Evolutionary conservation across 2,888 invertebrate species (phyloP), one percentile per base, ranked within the genome.

Genomic region (Temnothorax unifasciatus): DNA sequence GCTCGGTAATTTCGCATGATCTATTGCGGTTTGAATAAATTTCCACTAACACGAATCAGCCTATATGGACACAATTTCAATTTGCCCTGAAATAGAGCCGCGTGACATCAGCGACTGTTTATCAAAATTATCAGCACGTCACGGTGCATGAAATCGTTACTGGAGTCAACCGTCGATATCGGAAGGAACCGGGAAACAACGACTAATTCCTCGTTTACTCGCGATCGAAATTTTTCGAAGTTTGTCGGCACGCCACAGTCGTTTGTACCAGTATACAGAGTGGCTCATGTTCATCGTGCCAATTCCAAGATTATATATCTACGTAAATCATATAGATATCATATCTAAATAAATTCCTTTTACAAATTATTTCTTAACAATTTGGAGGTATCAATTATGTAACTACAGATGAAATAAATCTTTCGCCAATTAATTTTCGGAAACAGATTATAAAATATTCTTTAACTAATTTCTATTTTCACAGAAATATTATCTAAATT

Each of bases 231-330:
- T 88, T 90, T 91, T 86, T 64, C 85, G 54, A 87, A 76, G 88
- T 91, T 91, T 89, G 91, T 90, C 90, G 87, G 86, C 90, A 91
- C 90, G 90, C 91, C 85, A 91, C 88, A 84, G 85, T 87, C 86
- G 87, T 85, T 83, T 83, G 85, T 87, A 87, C 87, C 85, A 66
- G 66, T 66, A 52, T 41, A 76, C 66, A 52, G 76, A 50, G 64
- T 44, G 77, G 29, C 8, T 77, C 68, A 29, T 25, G 11, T 25
- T 38, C 44, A 15, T 34, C 21, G 18, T 5, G 6, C n/a, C 1
- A 38, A n/a, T 18, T 34, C 34, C 5, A 34, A 34, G 34, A 61
- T 61, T 61, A 1, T 2, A n/a, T 13, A 13, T 38, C n/a, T 63
- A n/a, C 5, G n/a, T 38, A 63, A 34, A 61, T 38, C n/a, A 38